Evolutionary conservation across 1,140 invertebrate genomes (phyloP), one percentile per base, ranked within the genome.

Genomic region (Drosophila obscura): DNA sequence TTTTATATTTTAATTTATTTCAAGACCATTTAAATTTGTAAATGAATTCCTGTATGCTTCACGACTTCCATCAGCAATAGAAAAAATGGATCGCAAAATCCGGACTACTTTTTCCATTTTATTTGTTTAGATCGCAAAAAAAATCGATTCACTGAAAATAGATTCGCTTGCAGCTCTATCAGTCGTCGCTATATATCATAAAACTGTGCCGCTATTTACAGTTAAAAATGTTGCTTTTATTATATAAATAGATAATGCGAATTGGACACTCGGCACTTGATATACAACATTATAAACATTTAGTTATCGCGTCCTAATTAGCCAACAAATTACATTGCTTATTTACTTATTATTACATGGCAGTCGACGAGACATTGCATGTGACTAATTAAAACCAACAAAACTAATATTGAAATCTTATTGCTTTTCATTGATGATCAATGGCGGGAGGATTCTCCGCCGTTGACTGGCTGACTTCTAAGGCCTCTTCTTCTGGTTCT

Each of bases 231-330:
- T 39, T 39, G 35, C 35, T 75, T 77, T 85, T 87, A 85, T 84
- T 85, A 87, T 85, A 88, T 85, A 85, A 88, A 88, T 85, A 85
- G 78, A 85, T 88, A 85, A 88, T 85, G 82, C 82, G 73, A 66
- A 55, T 88, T 60, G 83, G 83, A 79, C 77, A 65, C 66, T 78
- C 66, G 75, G 74, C 63, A 65, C 41, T 71, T 77, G 71, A 76
- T 69, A 87, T 80, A 74, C 72, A 78, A 78, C 66, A 82, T 52
- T 76, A 63, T 81, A 81, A 83, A 79, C 50, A 80, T 49, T 56
- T 58, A 83, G 59, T 57, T 66, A 52, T 63, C 69, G 65, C 55
- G 58, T 77, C 78, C 69, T 78, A 82, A 71, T 72, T 81, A 78
- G 73, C 82, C 65, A 87, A 85, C 82, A 85, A 81, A 66, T 74